phyloP scores from a whole-genome alignment of 1,140 invertebrate species.

The Brachystomella parvula region DNA sequence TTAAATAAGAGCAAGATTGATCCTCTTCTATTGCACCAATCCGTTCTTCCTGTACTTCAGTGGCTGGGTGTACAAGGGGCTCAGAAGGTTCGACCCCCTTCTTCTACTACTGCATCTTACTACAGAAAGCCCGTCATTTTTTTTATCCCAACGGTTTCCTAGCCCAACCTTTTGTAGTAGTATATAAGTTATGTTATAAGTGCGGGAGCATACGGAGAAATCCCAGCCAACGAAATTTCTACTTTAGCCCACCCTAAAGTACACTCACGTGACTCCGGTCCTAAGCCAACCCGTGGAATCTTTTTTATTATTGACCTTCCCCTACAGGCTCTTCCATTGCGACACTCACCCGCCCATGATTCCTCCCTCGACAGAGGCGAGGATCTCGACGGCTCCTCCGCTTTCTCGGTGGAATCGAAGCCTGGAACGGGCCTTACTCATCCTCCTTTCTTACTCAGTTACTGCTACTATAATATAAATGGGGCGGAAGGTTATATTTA shows the following conservation, averaged over 20 bases:
- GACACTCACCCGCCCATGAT: neutral
- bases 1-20: conserved; percentile 45
- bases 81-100: conserved; percentile 1
- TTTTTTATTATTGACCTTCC: conserved; percentile 5
- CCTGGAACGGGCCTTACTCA: too few species aligned
- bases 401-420: neutral
- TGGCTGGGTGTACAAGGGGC: neutral
- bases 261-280: neutral
- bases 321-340: neutral
- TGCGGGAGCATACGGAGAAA: neutral
- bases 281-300: conserved; percentile 4
- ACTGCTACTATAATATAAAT: too few species aligned
- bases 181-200: too few species aligned
- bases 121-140: too few species aligned
- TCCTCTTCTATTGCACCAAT: conserved; percentile 34
- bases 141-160: neutral
- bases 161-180: neutral
- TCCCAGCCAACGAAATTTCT: neutral
- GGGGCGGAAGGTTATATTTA: neutral
- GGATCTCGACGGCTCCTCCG: neutral
- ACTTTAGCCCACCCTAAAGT: neutral
- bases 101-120: too few species aligned
- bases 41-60: conserved; percentile 4
- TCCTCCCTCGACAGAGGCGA: neutral
- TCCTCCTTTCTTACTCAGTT: too few species aligned